These are phyloP conservation scores for Poecile montanus DNA, from an alignment of 2,797 vertebrate species.

Conservation along the genomic window DNA sequence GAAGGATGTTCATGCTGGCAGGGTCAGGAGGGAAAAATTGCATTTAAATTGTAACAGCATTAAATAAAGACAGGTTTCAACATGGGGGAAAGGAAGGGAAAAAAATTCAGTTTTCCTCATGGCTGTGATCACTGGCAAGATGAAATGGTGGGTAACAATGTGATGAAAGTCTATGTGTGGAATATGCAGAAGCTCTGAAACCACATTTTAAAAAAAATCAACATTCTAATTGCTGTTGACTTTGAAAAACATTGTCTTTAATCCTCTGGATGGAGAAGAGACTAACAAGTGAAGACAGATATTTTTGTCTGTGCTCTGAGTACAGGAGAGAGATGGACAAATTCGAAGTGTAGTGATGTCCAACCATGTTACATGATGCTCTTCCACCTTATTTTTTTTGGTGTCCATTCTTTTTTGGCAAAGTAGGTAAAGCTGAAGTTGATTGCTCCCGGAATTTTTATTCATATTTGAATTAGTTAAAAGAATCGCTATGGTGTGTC, in stretches of 20 bases:
- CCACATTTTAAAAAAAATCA: background rate
- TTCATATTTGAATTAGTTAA: background rate
- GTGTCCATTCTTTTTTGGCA: background rate
- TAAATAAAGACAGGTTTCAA: background rate
- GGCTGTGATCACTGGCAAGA: background rate
- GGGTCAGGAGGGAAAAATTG: background rate
- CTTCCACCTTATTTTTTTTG: background rate
- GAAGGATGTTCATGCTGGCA: background rate
- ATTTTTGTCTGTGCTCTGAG: background rate
- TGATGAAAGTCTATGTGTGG: background rate
- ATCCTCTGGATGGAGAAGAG: background rate
- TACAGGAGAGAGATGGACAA: background rate
- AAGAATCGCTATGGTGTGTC: background rate
- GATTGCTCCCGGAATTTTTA: background rate
- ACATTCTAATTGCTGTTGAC: background rate
- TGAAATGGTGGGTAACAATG: background rate
- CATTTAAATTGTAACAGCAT: background rate
- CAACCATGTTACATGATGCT: background rate
- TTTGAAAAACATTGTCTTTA: background rate
- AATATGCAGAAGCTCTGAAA: background rate
- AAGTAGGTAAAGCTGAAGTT: background rate
- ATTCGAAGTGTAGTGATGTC: background rate
- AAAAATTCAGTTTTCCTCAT: background rate
- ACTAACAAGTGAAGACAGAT: background rate
- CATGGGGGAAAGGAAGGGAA: background rate